phyloP scores from a whole-genome alignment of 2,797 vertebrate genomes.

The Pogoniulus pusillus region DNA sequence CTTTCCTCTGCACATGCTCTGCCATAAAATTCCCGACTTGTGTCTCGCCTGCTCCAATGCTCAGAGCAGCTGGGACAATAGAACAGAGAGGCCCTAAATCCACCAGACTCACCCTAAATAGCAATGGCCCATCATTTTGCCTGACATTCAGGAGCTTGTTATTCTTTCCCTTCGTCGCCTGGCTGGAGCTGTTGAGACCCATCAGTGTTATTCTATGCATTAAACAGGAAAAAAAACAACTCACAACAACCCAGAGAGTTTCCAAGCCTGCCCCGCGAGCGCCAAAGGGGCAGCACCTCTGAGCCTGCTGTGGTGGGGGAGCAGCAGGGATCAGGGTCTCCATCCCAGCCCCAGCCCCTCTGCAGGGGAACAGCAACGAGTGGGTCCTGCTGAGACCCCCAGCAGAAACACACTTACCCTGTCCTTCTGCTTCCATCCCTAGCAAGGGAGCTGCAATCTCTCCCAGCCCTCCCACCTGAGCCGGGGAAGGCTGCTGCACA shows the following conservation, averaged over 20 bases:
- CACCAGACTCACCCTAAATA: conserved; percentile 89
- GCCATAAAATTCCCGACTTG: conserved; percentile 66
- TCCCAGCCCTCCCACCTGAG: neutral
- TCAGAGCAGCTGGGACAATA: conserved; percentile 81
- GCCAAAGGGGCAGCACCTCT: neutral
- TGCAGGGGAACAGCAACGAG: neutral
- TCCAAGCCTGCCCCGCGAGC: neutral
- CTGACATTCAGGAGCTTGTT: conserved; percentile 92
- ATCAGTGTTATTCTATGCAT: conserved; percentile 80
- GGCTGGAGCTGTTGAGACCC: conserved; percentile 89
- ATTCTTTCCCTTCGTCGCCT: conserved; percentile 89
- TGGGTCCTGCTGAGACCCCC: neutral
- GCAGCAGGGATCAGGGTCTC: neutral
- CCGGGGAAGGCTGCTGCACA: neutral
- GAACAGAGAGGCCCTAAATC: conserved; percentile 88
- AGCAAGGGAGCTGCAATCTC: neutral
- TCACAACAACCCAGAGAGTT: conserved; percentile 48
- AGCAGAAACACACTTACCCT: neutral
- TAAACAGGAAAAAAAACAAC: conserved; percentile 36
- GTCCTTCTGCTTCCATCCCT: neutral
- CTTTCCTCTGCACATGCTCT: neutral
- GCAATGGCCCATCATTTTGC: conserved; percentile 87
- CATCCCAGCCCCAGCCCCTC: neutral
- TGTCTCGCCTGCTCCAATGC: conserved; percentile 66
- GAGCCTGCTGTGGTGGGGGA: neutral